Percentiles rank a stretch among this genome's conserved stretches.
These are phyloP conservation scores for Pristiophorus japonicus DNA, from an alignment of 2,113 vertebrate species.

Conservation along the genomic window DNA sequence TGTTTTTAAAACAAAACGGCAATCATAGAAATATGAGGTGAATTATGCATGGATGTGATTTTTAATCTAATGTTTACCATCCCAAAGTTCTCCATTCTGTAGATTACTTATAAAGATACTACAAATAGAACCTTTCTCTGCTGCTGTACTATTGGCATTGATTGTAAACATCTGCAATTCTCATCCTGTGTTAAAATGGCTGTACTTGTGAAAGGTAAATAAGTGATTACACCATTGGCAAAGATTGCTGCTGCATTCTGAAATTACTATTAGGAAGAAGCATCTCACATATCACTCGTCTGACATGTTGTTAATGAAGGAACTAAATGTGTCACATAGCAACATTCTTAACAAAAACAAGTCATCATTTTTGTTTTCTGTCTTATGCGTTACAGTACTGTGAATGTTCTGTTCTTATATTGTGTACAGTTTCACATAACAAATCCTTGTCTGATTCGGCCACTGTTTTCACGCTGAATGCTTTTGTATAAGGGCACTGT, in stretches of 20 bases:
- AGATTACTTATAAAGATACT: not conserved
- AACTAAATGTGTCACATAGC: not conserved
- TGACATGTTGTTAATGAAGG: not conserved
- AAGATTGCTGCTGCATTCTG: not conserved
- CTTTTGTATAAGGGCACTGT: not conserved
- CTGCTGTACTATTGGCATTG: not conserved
- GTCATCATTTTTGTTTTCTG: not conserved
- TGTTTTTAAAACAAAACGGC: not conserved
- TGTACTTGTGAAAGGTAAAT: not conserved
- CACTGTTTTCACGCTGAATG: not conserved
- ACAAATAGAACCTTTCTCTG: not conserved
- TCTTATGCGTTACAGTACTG: not conserved
- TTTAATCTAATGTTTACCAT: not conserved
- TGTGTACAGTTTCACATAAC: not conserved
- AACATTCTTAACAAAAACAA: not conserved
- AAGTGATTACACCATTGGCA: not conserved
- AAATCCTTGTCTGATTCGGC: not conserved
- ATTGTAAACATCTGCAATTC: not conserved
- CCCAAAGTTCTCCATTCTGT: not conserved
- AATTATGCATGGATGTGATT: not conserved
- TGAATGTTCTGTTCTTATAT: not conserved
- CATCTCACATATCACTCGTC: not conserved
- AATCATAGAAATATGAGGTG: not conserved
- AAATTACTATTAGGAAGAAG: not conserved
- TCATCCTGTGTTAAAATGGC: not conserved